A percentile compares a stretch with the other conserved stretches of the same genome.
These are phyloP conservation scores for Polymixis lichenea DNA, from an alignment of 2,888 invertebrate species.

Conservation along the genomic window DNA sequence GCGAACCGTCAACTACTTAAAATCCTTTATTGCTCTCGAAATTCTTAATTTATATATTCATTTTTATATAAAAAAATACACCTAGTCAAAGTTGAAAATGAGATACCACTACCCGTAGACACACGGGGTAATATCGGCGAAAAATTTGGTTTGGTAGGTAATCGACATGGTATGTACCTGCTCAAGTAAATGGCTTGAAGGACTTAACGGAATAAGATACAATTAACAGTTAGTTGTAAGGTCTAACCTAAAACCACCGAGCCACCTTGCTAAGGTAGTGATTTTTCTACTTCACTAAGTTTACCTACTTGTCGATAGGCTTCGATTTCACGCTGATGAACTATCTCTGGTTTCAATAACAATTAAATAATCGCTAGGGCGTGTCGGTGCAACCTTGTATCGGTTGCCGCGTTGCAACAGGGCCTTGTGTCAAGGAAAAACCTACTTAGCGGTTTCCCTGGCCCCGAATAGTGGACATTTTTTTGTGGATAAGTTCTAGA, in stretches of 20 bases:
- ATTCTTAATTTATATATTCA: constrained; percentile 3
- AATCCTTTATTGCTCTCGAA: constrained; percentile 48
- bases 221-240: constrained; percentile 24
- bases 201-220: constrained; percentile 28
- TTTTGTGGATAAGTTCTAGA: constrained; percentile 72
- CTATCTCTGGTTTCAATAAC: constrained; percentile 86
- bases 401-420: constrained; percentile 88
- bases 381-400: constrained; percentile 89
- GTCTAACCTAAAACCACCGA: constrained; percentile 37
- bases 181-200: neutral
- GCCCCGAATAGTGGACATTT: constrained; percentile 80
- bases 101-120: neutral
- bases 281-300: constrained; percentile 68
- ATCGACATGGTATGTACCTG: neutral
- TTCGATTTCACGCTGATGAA: constrained; percentile 74
- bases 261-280: constrained; percentile 51
- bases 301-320: constrained; percentile 67
- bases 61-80: constrained; percentile 73
- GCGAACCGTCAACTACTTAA: constrained; percentile 64
- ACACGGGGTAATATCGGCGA: neutral
- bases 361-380: constrained; percentile 90
- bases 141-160: neutral
- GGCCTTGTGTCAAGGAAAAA: constrained; percentile 89
- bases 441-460: constrained; percentile 89
- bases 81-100: neutral